These are phyloP conservation scores for Bicyclus anynana DNA, from an alignment of 1,140 invertebrate species.

Conservation along the genomic window DNA sequence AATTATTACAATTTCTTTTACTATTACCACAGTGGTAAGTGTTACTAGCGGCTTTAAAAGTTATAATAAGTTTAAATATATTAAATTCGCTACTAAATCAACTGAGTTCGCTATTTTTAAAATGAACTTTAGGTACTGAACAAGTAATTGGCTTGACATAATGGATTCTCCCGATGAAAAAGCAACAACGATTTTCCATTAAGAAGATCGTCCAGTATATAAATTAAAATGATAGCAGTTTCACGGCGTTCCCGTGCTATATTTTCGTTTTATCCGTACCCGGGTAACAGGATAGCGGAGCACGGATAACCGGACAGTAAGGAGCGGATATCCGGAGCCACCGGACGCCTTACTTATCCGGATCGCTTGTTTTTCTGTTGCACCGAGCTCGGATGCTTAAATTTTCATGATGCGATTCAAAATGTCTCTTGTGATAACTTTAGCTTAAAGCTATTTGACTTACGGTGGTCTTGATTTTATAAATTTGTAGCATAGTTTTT, in stretches of 20 bases:
- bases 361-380: conserved; percentile 22
- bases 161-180: conserved; percentile 7
- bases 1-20: too few species aligned
- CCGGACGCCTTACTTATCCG: conserved; percentile 21
- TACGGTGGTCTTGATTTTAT: background rate
- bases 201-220: conserved; percentile 12
- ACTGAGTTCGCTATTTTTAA: background rate
- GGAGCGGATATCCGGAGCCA: conserved; percentile 21
- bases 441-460: background rate
- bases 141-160: conserved; percentile 4
- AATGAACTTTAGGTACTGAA: background rate
- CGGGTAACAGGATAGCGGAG: conserved; percentile 10
- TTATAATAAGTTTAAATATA: too few species aligned
- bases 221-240: conserved; percentile 20
- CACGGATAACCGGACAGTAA: conserved; percentile 24
- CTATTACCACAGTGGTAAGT: too few species aligned
- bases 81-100: background rate
- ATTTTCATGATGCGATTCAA: background rate
- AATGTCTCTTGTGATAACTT: background rate
- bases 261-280: conserved; percentile 21
- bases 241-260: conserved; percentile 17
- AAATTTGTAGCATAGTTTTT: too few species aligned
- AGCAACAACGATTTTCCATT: conserved; percentile 19
- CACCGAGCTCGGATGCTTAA: conserved; percentile 6
- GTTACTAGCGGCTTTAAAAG: too few species aligned